These are phyloP conservation scores for Paedocypris sp. DNA, from an alignment of 2,113 vertebrate genomes.

Conservation along the genomic window DNA sequence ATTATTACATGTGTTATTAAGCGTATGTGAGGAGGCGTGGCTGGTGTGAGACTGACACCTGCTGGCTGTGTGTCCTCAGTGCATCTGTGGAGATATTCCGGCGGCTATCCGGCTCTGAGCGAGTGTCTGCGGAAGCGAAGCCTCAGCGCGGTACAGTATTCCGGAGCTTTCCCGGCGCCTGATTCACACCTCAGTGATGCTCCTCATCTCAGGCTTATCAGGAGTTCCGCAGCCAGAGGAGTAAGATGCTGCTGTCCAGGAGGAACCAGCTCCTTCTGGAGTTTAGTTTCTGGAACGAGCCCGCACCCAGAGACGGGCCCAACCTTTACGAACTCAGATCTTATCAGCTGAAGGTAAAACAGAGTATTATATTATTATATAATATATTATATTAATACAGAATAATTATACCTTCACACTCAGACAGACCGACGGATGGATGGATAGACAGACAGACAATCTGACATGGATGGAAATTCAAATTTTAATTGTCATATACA, in stretches of 20 bases:
- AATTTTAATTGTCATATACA: too few species aligned
- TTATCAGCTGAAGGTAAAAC: constrained; percentile 76
- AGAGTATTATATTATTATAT: background rate
- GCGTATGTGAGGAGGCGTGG: background rate
- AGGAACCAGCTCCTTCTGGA: constrained; percentile 87
- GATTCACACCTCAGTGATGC: background rate
- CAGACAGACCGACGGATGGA: too few species aligned
- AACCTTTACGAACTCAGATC: constrained; percentile 87
- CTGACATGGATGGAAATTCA: too few species aligned
- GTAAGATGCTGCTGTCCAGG: constrained; percentile 81
- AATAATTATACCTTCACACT: too few species aligned
- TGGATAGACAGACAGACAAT: too few species aligned
- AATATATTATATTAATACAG: background rate
- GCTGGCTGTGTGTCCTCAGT: constrained; percentile 64
- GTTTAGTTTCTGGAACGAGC: constrained; percentile 98
- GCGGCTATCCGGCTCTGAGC: constrained; percentile 83
- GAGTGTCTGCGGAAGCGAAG: constrained; percentile 81
- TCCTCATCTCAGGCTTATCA: constrained; percentile 67
- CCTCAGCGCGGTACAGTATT: constrained; percentile 78
- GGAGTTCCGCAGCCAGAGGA: constrained; percentile 78
- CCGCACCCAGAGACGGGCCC: constrained; percentile 71
- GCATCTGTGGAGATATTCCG: constrained; percentile 89
- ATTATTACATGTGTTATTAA: too few species aligned
- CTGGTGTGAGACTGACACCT: constrained; percentile 48
- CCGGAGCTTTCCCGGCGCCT: too few species aligned